Conservation (phyloP, 2,113 vertebrate species). For the Gopherus flavomarginatus region DNA sequence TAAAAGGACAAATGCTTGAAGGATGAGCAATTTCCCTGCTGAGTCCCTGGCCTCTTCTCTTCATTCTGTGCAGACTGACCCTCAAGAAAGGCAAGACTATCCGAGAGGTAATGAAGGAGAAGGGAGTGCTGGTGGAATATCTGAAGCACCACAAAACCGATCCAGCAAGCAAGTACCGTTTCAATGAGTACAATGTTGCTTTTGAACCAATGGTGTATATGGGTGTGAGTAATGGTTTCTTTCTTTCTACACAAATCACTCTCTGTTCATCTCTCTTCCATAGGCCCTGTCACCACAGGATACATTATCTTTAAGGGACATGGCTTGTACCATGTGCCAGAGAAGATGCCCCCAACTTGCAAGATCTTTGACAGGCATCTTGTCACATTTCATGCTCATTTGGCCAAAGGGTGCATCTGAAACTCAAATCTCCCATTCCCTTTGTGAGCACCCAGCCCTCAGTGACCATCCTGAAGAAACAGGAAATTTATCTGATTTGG, state of each 20-base stretch:
- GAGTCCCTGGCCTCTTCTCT: neutral
- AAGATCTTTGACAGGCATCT: neutral
- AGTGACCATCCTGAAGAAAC: neutral
- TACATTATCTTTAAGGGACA: neutral
- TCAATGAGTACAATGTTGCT: conserved; percentile 22
- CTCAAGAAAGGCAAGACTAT: conserved; percentile 73
- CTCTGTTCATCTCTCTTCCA: neutral
- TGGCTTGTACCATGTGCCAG: neutral
- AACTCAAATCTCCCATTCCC: neutral
- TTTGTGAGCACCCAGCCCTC: neutral
- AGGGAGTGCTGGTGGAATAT: conserved; percentile 30
- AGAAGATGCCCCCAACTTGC: neutral
- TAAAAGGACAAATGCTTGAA: accelerated
- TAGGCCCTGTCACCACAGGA: neutral
- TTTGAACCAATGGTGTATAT: conserved; percentile 72
- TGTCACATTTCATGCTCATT: neutral
- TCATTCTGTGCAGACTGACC: conserved; percentile 60
- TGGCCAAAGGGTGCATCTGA: neutral
- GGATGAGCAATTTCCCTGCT: too few species aligned
- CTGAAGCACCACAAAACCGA: conserved; percentile 48
- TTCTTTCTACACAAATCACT: neutral
- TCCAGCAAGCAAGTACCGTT: conserved; percentile 64
- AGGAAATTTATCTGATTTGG: neutral
- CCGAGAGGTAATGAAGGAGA: conserved; percentile 65
- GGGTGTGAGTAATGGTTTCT: conserved; percentile 63